A percentile compares a stretch with the other conserved stretches of the same genome.
phyloP scores from a whole-genome alignment of 2,888 invertebrate species.

The Cryptocephalus primarius region DNA sequence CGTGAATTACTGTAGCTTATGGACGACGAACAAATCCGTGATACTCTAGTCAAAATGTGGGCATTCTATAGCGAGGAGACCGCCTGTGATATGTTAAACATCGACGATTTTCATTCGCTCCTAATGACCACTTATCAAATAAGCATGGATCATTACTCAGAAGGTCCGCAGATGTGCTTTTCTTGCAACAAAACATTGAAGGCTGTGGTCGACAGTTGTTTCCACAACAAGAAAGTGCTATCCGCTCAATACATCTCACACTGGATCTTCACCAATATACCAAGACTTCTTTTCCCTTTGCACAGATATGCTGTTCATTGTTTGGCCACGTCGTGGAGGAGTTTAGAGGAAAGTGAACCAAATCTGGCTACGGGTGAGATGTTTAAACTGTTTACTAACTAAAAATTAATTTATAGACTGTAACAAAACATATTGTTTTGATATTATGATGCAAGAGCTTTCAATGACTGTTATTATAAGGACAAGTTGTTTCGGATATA shows the following conservation, averaged over 20 bases:
- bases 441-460: too few relatives aligned
- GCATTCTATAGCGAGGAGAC: constrained; percentile 34
- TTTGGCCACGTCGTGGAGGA: constrained; percentile 47
- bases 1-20: constrained; percentile 29
- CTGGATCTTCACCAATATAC: constrained; percentile 72
- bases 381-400: not conserved
- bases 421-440: too few relatives aligned
- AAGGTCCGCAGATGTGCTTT: constrained; percentile 43
- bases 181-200: constrained; percentile 60
- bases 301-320: constrained; percentile 51
- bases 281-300: constrained; percentile 61
- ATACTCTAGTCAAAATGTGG: constrained; percentile 57
- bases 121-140: constrained; percentile 66
- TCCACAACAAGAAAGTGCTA: constrained; percentile 64
- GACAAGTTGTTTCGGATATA: too few relatives aligned
- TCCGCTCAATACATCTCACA: constrained; percentile 68
- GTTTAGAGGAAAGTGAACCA: constrained; percentile 31
- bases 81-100: constrained; percentile 45
- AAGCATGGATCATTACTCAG: constrained; percentile 69
- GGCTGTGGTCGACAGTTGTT: constrained; percentile 67
- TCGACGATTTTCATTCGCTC: constrained; percentile 53
- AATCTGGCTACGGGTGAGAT: constrained; percentile 29
- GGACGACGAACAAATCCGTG: constrained; percentile 48
- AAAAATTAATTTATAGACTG: not conserved
- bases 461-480: too few relatives aligned